These are phyloP conservation scores for Crax fasciolata DNA, from an alignment of 2,797 vertebrate species.

Conservation along the genomic window DNA sequence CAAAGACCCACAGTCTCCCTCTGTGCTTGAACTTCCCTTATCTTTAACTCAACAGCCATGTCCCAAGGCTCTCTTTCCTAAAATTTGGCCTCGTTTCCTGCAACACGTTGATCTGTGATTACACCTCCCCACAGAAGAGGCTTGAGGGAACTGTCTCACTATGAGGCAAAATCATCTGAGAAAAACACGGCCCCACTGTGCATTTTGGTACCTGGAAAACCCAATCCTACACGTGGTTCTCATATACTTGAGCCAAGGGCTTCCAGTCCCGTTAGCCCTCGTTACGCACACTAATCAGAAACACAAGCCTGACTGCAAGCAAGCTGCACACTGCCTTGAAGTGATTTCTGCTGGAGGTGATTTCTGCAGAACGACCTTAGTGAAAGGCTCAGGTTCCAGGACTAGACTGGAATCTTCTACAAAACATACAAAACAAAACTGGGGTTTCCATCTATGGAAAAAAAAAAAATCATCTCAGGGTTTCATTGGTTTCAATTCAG, in stretches of 20 bases:
- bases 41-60: not conserved
- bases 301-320: not conserved
- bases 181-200: not conserved
- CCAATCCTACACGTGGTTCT: not conserved
- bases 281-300: not conserved
- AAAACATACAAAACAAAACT: not conserved
- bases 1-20: not conserved
- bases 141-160: not conserved
- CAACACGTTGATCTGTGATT: not conserved
- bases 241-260: not conserved
- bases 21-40: slow-evolving; percentile 8
- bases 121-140: not conserved
- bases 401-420: not conserved
- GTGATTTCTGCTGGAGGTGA: not conserved
- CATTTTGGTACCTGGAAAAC: not conserved
- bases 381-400: not conserved
- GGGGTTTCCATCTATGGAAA: not conserved
- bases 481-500: not conserved
- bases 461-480: not conserved
- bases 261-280: not conserved
- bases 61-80: not conserved
- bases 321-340: not conserved
- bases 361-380: not conserved
- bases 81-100: not conserved
- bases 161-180: not conserved